Evolutionary conservation across 2,888 invertebrate genomes (phyloP), one percentile per base, ranked within the genome.

Genomic region (Drosophila bunnanda): DNA sequence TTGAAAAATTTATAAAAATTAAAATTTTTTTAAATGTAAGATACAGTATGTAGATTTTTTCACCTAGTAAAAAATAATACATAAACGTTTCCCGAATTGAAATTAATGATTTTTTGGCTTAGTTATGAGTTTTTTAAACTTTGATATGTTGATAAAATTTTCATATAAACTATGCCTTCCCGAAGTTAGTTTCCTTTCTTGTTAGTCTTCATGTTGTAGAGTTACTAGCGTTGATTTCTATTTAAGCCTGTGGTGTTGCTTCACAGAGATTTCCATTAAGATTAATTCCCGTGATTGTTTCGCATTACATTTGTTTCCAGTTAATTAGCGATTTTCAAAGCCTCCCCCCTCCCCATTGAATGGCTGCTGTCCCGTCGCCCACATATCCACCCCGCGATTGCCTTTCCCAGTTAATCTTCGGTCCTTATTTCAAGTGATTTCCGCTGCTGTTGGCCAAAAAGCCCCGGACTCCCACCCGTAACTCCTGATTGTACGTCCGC

Each of bases 401-500:
- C 50, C 50, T 0, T 48, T 38, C 17, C 13, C 57, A 56, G 56
- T 56, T 67, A 56, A 64, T 67, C 46, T 48, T 48, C 8, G 39
- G 28, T 48, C 38, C 20, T 56, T 55, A 57, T 32, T 57, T 64
- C 67, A 66, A 64, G 50, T 50, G 39, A 64, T 64, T 64, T 70
- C 56, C 36, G 55, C 36, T 32, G 28, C 34, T 41, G 28, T 38
- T 30, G 46, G 34, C 50, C 48, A 28, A 20, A 39, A 32, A 17
- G n/a, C 15, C 30, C 65, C 25, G n/a, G 4, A 2, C 28, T 17
- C 53, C 28, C 32, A 50, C 34, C 54, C 48, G 30, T 50, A 20
- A n/a, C 44, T 53, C 32, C 57, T 75, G 71, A 75, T 74, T 66
- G 64, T 54, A 62, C 57, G 68, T 57, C 50, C 66, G 66, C 54